A percentile compares a stretch with the other conserved stretches of the same genome.
Evolutionary conservation across 2,113 vertebrate species (phyloP).

Genomic region (Ictalurus furcatus): DNA sequence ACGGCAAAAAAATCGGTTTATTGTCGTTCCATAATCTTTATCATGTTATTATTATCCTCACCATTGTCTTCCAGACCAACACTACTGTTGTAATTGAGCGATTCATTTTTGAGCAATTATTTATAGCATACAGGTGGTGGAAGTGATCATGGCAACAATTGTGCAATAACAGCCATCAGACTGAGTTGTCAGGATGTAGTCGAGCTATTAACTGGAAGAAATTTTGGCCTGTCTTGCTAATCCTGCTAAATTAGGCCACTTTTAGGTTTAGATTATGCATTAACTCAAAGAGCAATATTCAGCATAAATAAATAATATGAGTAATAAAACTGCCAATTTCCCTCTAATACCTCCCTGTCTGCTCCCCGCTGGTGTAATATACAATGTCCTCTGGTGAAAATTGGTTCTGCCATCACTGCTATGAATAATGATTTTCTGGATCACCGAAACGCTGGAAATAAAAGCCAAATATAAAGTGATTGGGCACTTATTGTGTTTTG

Average conservation of each 20-base stretch:
- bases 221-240: neutral
- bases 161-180: neutral
- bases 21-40: neutral
- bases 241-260: neutral
- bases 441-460: neutral
- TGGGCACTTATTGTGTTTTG: neutral
- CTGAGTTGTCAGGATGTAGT: no score
- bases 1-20: no score
- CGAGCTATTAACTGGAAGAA: neutral
- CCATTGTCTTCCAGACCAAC: neutral
- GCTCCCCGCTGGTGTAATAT: slow-evolving; percentile 10
- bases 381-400: slow-evolving; percentile 16
- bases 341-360: neutral
- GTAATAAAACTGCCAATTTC: slow-evolving; percentile 28
- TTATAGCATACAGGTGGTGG: neutral
- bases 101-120: neutral
- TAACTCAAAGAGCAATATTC: neutral
- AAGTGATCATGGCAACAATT: neutral
- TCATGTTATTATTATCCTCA: neutral
- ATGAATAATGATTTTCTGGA: slow-evolving; percentile 1
- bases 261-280: neutral
- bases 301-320: slow-evolving; percentile 19
- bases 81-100: neutral
- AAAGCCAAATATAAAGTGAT: neutral
- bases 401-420: neutral